phyloP scores from a whole-genome alignment of 2,888 invertebrate species.

The Pristionchus entomophagus region DNA sequence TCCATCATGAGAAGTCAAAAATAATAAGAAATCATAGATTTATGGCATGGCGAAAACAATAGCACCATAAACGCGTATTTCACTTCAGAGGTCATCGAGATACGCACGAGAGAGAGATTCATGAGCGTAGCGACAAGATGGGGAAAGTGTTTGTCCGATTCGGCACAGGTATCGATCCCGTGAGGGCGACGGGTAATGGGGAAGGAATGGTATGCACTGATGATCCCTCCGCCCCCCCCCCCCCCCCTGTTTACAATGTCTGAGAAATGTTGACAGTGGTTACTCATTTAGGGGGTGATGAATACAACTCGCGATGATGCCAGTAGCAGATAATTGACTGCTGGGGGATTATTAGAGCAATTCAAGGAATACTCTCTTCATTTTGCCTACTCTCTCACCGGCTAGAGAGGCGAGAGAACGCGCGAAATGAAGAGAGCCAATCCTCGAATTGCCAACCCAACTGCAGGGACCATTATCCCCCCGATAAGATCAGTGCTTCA shows the following conservation, averaged over 20 bases:
- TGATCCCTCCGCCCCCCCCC: not conserved
- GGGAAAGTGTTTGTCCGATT: constrained; percentile 8
- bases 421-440: too few relatives aligned
- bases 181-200: not conserved
- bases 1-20: too few relatives aligned
- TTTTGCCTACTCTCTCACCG: too few relatives aligned
- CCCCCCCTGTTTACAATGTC: constrained; percentile 1
- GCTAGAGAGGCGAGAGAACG: too few relatives aligned
- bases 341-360: too few relatives aligned
- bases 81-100: not conserved
- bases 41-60: too few relatives aligned
- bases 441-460: too few relatives aligned
- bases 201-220: not conserved
- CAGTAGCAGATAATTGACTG: too few relatives aligned
- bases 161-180: not conserved
- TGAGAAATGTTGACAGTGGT: constrained; percentile 2
- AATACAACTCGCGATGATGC: too few relatives aligned
- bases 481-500: not conserved
- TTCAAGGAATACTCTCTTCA: too few relatives aligned
- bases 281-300: not conserved
- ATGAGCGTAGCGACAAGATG: constrained; percentile 5
- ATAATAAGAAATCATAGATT: too few relatives aligned
- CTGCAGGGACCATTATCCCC: not conserved
- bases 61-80: not conserved
- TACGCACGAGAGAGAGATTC: not conserved